Percentiles rank a stretch among this genome's conserved stretches.
Evolutionary conservation across 2,888 invertebrate genomes (phyloP).

Genomic region (Seladonia tumulorum): DNA sequence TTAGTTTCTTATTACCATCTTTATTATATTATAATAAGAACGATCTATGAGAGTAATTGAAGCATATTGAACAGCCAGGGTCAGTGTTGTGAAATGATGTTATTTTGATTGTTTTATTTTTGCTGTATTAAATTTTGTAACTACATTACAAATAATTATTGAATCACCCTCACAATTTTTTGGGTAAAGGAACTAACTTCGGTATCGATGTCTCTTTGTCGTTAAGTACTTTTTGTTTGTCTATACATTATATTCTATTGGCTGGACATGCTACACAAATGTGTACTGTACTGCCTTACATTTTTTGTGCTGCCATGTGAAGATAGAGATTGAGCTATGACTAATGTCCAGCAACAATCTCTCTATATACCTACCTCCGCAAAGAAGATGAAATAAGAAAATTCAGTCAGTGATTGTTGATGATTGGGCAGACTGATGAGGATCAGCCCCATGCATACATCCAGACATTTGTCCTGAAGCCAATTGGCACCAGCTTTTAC

Average conservation of each 20-base stretch:
- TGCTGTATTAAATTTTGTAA: not conserved
- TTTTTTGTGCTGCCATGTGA: constrained; percentile 75
- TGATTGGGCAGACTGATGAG: constrained; percentile 93
- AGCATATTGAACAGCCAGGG: not conserved
- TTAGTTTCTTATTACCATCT: constrained; percentile 50
- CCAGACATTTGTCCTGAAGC: constrained; percentile 97
- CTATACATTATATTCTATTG: constrained; percentile 54
- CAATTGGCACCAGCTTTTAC: constrained; percentile 94
- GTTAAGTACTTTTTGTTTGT: constrained; percentile 30
- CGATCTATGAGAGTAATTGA: not conserved
- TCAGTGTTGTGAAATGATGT: not conserved
- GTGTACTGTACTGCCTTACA: constrained; percentile 72
- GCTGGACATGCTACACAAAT: constrained; percentile 62
- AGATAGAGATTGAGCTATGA: constrained; percentile 74
- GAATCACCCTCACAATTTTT: not conserved
- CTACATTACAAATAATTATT: not conserved
- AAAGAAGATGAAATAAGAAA: constrained; percentile 76
- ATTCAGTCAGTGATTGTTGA: constrained; percentile 82
- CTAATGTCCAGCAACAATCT: constrained; percentile 76
- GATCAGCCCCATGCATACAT: constrained; percentile 97
- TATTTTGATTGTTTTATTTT: not conserved
- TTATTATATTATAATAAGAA: not conserved
- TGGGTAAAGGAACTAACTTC: constrained; percentile 15
- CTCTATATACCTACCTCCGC: constrained; percentile 74
- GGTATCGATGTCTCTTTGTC: not conserved